Evolutionary conservation across 1,140 invertebrate species (phyloP), one percentile per base, ranked within the genome.

Genomic region (Copidosoma floridanum): DNA sequence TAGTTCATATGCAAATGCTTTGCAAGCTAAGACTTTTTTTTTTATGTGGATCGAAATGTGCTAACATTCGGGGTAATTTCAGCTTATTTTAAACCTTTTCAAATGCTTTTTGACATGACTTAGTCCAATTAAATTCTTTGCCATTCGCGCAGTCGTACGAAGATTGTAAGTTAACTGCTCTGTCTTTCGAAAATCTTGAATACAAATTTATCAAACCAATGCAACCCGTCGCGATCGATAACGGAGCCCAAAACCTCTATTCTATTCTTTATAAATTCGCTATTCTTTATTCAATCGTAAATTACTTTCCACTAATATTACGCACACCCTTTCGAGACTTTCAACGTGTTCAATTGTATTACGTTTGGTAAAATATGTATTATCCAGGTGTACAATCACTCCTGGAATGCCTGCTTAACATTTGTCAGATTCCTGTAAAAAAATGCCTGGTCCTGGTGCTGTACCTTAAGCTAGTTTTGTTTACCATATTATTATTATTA

Each of bases 1-100:
- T n/a, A n/a, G n/a, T n/a, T n/a, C n/a, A n/a, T n/a, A n/a, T n/a
- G n/a, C n/a, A n/a, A 68, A 73, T 3, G 78, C 75, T 65, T 81
- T 77, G 38, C 71, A 72, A 8, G 68, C 66, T 14, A 81, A 23
- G 10, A 71, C 48, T n/a, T 6, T 79, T 32, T 16, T 65, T 48
- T 23, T 61, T 53, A 1, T 61, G 35, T n/a, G 72, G 63, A 50
- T 79, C 41, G 43, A 16, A 57, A 55, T 77, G 68, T 7, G 69
- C 67, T 21, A 76, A 57, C 11, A 71, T 26, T 12, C 59, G 41
- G 6, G 63, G 48, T 12, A 64, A 68, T 23, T 56, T 18, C n/a
- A 78, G 51, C 38, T 56, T 29, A 14, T 38, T 14, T 46, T 67
- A 67, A 11, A 70, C 38, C 21, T 40, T 32, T 5, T 52, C 26